Evolutionary conservation across 2,888 invertebrate species (phyloP), one percentile per base, ranked within the genome.

Genomic region (Opisthograptis luteolata): DNA sequence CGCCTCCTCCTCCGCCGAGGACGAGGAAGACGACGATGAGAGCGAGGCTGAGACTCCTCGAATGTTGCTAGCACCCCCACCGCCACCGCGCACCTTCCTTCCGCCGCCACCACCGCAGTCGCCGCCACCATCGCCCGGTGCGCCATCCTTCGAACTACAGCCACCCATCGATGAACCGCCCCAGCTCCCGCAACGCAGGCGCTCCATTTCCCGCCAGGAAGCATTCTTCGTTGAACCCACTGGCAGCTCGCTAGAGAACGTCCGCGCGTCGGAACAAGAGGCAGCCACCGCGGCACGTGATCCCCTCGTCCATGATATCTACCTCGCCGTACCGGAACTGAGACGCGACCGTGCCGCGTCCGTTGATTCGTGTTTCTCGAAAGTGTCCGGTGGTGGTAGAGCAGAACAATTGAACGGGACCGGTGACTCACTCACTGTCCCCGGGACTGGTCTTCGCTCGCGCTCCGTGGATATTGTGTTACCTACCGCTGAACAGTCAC

Each of bases 381-480:
- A 95, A 84, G 93, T 95, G 40, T 92, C 94, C 14, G 94, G 95
- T 35, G 92, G 93, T 58, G 93, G 93, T 44, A 93, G 95, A 78
- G 94, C 95, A 12, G 94, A 94, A 68, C 94, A 95, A 72, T 74
- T 95, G 59, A 93, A 94, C 66, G 93, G 93, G 42, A 92, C 91
- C 15, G 91, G 89, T 43, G 91, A 91, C 52, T 92, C 92, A 36
- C 86, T 95, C 57, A 93, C 94, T 47, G 96, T 96, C 48, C 96
- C 96, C 3, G 94, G 94, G 39, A 92, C 93, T 50, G 94, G 93
- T 56, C 92, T 95, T 20, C 92, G 97, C 35, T 96, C 96, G 22
- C 93, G 96, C 55, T 96, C 96, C 34, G 96, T 97, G 54, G 97
- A 97, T 83, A 97, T 97, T 70, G 96, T 96, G 36, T 85, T 97